Base-by-base conservation (phyloP, 2,113 vertebrate genomes). In the Andinoacara biseriatus region DNA sequence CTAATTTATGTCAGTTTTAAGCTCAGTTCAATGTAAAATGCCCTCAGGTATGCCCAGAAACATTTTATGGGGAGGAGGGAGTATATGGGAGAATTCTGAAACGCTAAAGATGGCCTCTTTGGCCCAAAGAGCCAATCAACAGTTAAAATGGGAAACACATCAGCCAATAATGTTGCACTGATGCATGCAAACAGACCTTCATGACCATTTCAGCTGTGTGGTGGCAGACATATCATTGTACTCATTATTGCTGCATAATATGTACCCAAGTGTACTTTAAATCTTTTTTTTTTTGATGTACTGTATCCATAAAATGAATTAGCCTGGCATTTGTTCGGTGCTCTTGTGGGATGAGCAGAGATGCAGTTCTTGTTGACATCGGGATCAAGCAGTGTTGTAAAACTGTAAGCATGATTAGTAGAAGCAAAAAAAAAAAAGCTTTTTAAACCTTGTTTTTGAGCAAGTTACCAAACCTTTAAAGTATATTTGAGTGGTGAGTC, bases 181-280 rank as follows among this genome's bases (percentile, higher is more conserved):
- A 7, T 52, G 17, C 43, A 31, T 31, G 17, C 10, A 26, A 52
- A 46, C 0, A 0, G 17, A 52, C 17, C 49, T 13, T 49, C 46
- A 17, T 3, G 7, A 31, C 26, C 0, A 49, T 2, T 31, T 52
- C 0, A 49, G 65, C 24, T 49, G 43, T 69, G 17, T 13, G 43
- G 20, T 52, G 24, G 43, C 24, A 26, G 4, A 49, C 43, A 52
- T 0, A 7, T 7, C 1, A 31, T 43, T 69, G 24, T 52, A 0
- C 17, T 13, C 7, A 72, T 72, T 20, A 52, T 52, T 20, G 29
- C 18, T 46, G 15, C 15, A 67, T 63, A 67, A 67, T 67, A 46
- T 26, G 26, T 46, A 26, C 14, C 43, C 8, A 52, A 72, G 3
- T 72, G 43, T 29, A 69, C 40, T 69, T 49, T 11, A 10, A 29